phyloP scores from a whole-genome alignment of 1,140 invertebrate genomes.

The Heliconius eleuchia region DNA sequence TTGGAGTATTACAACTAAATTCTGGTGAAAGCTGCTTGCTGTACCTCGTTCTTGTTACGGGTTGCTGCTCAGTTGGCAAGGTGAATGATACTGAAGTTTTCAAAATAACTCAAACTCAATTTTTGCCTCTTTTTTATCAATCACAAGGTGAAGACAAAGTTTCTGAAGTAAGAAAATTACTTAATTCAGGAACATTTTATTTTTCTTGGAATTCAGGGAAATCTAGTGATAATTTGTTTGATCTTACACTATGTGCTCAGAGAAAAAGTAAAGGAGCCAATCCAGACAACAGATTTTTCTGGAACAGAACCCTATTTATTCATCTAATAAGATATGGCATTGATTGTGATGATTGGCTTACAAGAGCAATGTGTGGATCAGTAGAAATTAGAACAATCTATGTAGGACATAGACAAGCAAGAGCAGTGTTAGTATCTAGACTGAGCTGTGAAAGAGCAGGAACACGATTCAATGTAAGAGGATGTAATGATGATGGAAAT shows the following conservation, averaged over 20 bases:
- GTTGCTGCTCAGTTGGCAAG: constrained; percentile 97
- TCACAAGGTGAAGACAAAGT: constrained; percentile 87
- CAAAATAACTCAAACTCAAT: constrained; percentile 94
- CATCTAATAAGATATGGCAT: constrained; percentile 95
- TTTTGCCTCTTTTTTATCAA: constrained; percentile 92
- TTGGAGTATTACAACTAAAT: constrained; percentile 94
- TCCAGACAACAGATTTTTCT: constrained; percentile 96
- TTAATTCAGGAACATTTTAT: constrained; percentile 98
- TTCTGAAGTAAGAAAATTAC: constrained; percentile 91
- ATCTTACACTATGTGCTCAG: constrained; percentile 96
- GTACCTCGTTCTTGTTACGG: constrained; percentile 96
- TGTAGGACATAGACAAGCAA: constrained; percentile 94
- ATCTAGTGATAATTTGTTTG: constrained; percentile 82
- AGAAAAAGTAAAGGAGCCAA: constrained; percentile 89
- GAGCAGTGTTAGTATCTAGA: constrained; percentile 96
- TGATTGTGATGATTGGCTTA: constrained; percentile 92
- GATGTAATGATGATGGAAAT: constrained; percentile 99
- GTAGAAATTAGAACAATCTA: constrained; percentile 98
- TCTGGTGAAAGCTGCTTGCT: constrained; percentile 91
- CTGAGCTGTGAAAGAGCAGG: constrained; percentile 98
- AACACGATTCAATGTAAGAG: constrained; percentile 98
- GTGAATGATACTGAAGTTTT: constrained; percentile 96
- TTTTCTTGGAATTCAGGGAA: constrained; percentile 89
- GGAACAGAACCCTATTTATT: constrained; percentile 97
- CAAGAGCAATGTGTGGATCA: constrained; percentile 97